Evolutionary conservation across 2,797 vertebrate species (phyloP).

Genomic region (Rhynchonycteris naso): DNA sequence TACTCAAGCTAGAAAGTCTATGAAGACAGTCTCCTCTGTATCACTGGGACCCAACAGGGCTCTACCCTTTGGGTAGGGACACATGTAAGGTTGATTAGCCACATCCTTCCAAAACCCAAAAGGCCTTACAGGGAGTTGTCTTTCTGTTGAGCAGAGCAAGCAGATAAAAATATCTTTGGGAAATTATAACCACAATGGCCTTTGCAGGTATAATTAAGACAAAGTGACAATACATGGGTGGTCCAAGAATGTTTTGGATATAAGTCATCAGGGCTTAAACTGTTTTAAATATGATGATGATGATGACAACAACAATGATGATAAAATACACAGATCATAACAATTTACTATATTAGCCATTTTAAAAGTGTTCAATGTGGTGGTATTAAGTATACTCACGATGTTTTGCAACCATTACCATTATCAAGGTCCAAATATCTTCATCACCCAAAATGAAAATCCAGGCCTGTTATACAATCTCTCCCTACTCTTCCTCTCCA

Average conservation of each 20-base stretch:
- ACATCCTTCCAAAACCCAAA: neutral
- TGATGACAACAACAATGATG: neutral
- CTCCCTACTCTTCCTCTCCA: neutral
- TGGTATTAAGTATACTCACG: neutral
- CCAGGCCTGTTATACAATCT: too few relatives aligned
- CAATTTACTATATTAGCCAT: neutral
- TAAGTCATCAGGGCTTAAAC: neutral
- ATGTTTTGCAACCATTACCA: neutral
- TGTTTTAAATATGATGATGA: neutral
- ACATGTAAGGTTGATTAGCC: neutral
- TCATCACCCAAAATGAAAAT: neutral
- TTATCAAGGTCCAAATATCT: neutral
- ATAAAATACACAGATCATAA: neutral
- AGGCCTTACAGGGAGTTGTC: neutral
- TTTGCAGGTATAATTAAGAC: neutral
- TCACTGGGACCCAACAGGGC: neutral
- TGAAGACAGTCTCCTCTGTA: neutral
- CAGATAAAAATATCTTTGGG: neutral
- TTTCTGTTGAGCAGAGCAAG: neutral
- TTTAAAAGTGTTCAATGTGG: neutral
- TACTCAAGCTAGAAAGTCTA: neutral
- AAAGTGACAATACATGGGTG: neutral
- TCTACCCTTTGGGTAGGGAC: neutral
- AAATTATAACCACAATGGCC: neutral
- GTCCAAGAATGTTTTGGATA: neutral